Base-by-base conservation (phyloP, 2,888 invertebrate genomes). In the Rhorus exstirpatorius region DNA sequence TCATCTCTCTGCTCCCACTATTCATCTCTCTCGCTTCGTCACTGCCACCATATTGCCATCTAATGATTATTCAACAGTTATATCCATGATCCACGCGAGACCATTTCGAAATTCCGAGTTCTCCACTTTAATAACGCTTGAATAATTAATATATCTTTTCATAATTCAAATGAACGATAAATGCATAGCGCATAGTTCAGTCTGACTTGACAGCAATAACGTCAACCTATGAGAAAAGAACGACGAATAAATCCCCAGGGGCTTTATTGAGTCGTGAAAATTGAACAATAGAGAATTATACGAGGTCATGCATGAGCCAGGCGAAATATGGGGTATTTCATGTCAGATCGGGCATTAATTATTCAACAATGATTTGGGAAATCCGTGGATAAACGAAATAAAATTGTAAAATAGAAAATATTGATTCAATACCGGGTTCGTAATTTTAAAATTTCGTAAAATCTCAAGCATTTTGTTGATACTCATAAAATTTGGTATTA, bases 1-100 rank as follows among this genome's bases (percentile, higher is more conserved):
- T 26, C 49, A 51, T 17, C 44, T 26, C 17, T 14, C 44, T 58
- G 41, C 46, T 76, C 49, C 46, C n/a, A 38, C 49, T 10, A 10
- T 35, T 12, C n/a, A n/a, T 14, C 14, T 44, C 41, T 70, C 31
- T 26, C 17, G 21, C 3, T 19, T 35, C 60, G 44, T 21, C 3
- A 26, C 68, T 21, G 24, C 41, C 53, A 44, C 35, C 41, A 55
- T 44, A 65, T 65, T 75, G 53, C n/a, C 41, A 12, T 58, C 78
- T 78, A 68, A 79, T 70, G 81, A 75, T 82, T 82, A 82, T 82
- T 82, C 82, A 82, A 21, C 49, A 70, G 53, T 24, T 38, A 44
- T 38, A 41, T 41, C 35, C 35, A 58, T 67, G n/a, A 63, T 12
- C 31, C 24, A 1, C 10, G 14, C 12, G 8, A 76, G 58, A 58